Conservation (phyloP, 2,797 vertebrate genomes). For the Mus minutoides region DNA sequence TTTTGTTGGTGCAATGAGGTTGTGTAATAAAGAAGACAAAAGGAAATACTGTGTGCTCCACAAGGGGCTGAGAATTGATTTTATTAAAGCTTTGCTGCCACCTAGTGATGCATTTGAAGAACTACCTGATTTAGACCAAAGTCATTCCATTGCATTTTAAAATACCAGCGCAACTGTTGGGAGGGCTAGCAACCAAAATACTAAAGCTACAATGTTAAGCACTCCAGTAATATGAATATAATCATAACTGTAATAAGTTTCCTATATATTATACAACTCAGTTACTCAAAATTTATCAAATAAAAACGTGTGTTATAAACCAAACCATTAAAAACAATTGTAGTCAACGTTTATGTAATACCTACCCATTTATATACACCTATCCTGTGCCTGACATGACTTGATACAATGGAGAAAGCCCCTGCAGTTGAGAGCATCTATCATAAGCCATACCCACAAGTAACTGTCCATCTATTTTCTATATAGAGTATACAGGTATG, state of each 20-base stretch:
- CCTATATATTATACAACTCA: background rate
- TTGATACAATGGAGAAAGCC: slow-evolving; percentile 29
- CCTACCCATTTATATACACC: background rate
- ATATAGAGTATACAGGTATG: background rate
- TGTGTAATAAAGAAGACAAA: slow-evolving; percentile 73
- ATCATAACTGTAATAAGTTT: background rate
- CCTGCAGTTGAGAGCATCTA: background rate
- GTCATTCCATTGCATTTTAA: slow-evolving; percentile 42
- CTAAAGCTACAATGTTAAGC: background rate
- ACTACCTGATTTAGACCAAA: slow-evolving; percentile 48
- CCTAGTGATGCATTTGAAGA: slow-evolving; percentile 47
- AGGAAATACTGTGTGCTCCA: background rate
- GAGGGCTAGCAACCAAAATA: slow-evolving; percentile 48
- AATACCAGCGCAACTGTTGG: background rate
- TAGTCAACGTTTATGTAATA: slow-evolving; percentile 27
- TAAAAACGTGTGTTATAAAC: background rate
- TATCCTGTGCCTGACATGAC: background rate
- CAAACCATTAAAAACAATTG: slow-evolving; percentile 38
- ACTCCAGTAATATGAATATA: background rate
- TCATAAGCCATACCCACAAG: background rate
- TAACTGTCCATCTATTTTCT: slow-evolving; percentile 45
- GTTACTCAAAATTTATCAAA: background rate
- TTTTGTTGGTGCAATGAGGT: slow-evolving; percentile 17
- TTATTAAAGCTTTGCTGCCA: slow-evolving; percentile 73
- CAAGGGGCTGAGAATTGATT: slow-evolving; percentile 4